phyloP scores from a whole-genome alignment of 2,797 vertebrate genomes.

The Graptemys geographica region DNA sequence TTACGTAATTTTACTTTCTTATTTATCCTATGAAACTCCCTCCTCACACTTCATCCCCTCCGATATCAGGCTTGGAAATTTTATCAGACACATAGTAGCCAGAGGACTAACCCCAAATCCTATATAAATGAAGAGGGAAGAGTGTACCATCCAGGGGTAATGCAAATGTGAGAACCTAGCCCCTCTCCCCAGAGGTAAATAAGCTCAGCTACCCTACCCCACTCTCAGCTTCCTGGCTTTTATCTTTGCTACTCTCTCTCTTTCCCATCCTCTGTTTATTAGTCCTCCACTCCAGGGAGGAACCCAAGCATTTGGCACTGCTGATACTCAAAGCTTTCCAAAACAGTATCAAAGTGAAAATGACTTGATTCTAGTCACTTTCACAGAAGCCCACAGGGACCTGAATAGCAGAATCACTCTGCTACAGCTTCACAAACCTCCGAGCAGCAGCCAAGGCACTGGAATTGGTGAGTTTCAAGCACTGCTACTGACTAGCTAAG shows the following conservation, averaged over 20 bases:
- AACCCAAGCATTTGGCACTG: not conserved
- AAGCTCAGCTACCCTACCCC: not conserved
- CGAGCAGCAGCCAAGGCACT: not conserved
- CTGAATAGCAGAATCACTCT: not conserved
- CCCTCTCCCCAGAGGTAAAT: not conserved
- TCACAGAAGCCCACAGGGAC: not conserved
- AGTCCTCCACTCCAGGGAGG: too few relatives aligned
- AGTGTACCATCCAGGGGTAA: accelerated
- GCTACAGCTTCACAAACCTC: not conserved
- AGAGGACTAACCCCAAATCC: not conserved
- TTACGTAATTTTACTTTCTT: not conserved
- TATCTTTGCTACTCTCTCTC: not conserved
- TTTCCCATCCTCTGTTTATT: not conserved
- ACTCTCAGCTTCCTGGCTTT: too few relatives aligned
- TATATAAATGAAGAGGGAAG: accelerated
- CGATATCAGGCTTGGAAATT: not conserved
- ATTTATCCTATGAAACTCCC: not conserved
- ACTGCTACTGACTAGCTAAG: not conserved
- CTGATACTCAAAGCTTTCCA: not conserved
- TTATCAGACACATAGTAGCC: not conserved
- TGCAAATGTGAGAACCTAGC: accelerated
- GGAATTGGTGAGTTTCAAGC: not conserved
- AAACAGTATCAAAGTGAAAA: too few relatives aligned
- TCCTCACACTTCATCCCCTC: not conserved
- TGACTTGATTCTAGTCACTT: not conserved